Evolutionary conservation across 2,888 invertebrate genomes (phyloP).

Genomic region (Ophioninae sp.): DNA sequence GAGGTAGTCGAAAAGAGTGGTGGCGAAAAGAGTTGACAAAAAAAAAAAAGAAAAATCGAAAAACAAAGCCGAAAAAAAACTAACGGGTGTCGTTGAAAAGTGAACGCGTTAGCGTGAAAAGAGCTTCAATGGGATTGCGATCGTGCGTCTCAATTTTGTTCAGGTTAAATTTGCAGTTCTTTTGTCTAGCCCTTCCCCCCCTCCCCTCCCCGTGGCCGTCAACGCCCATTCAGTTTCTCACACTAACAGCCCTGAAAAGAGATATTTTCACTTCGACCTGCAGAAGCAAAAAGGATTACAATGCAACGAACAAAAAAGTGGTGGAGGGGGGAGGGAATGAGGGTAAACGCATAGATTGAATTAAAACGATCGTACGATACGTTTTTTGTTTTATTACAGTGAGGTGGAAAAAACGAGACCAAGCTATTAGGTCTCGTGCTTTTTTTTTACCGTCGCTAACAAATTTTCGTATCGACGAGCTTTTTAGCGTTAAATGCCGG

Average conservation of each 20-base stretch:
- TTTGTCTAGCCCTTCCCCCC: slow-evolving; percentile 49
- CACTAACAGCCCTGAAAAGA: slow-evolving; percentile 45
- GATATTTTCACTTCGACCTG: slow-evolving; percentile 51
- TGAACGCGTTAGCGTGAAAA: slow-evolving; percentile 59
- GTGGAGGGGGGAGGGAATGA: background rate
- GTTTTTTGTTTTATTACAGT: slow-evolving; percentile 43
- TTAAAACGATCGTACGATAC: slow-evolving; percentile 49
- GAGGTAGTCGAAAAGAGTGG: slow-evolving; percentile 10
- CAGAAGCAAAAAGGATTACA: slow-evolving; percentile 52
- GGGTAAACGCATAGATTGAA: slow-evolving; percentile 43
- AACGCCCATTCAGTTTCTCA: background rate
- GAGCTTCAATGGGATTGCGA: slow-evolving; percentile 54
- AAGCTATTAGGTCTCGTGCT: background rate
- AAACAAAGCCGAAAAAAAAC: background rate
- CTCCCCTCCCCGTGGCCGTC: background rate
- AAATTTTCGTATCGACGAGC: background rate
- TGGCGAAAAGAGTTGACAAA: slow-evolving; percentile 2
- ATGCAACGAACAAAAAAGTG: slow-evolving; percentile 21
- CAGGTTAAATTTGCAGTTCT: slow-evolving; percentile 50
- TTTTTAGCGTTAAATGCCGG: background rate
- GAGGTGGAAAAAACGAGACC: slow-evolving; percentile 41
- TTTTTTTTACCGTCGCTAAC: background rate
- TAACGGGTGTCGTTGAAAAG: slow-evolving; percentile 44
- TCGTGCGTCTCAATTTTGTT: slow-evolving; percentile 63
- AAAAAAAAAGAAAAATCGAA: slow-evolving; percentile 17